Evolutionary conservation across 1,140 invertebrate species (phyloP), one percentile per base, ranked within the genome.

Genomic region (Vanessa tameamea): DNA sequence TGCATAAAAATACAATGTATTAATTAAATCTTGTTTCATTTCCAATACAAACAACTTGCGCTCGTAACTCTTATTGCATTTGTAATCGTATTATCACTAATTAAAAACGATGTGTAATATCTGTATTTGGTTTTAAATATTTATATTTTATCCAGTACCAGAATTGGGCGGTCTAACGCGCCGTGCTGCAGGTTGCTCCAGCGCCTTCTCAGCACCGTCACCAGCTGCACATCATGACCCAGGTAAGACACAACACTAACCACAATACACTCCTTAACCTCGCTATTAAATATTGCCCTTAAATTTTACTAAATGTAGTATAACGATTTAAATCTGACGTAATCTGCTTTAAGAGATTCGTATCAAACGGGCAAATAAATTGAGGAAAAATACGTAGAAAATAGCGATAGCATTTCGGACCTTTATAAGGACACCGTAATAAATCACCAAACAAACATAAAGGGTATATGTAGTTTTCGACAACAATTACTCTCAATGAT

Each of bases 181-280:
- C n/a, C 90, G 93, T 4, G 89, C 93, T 0, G 89, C 93, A 0
- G 93, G 93, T 15, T 94, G 94, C 73, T 91, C 93, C 76, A 94
- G 94, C 78, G 94, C 94, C 31, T 94, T 94, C 84, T 94, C 94
- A 8, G 93, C 94, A 37, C 89, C 92, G 16, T 87, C 90, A 14
- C 84, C 91, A 0, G 82, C 90, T 23, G 87, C 89, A 14, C 89
- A 91, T 66, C 90, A 91, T 76, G 90, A 92, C 63, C 89, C 88
- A 92, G 90, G 90, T 91, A 66, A 67, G 61, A 20, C 31, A 47
- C n/a, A 48, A 26, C 13, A 13, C 31, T n/a, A 9, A 43, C 37
- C 37, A 11, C 1, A 43, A 43, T 6, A 31, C 37, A 43, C 37
- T 6, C 37, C 1, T 50, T 50, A 50, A 50, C 6, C 13, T 13